Evolutionary conservation across 64 coral and sea anemone genomes (phyloP), one percentile per base, ranked within the genome.

Genomic region (Dendronephthya gigantea): DNA sequence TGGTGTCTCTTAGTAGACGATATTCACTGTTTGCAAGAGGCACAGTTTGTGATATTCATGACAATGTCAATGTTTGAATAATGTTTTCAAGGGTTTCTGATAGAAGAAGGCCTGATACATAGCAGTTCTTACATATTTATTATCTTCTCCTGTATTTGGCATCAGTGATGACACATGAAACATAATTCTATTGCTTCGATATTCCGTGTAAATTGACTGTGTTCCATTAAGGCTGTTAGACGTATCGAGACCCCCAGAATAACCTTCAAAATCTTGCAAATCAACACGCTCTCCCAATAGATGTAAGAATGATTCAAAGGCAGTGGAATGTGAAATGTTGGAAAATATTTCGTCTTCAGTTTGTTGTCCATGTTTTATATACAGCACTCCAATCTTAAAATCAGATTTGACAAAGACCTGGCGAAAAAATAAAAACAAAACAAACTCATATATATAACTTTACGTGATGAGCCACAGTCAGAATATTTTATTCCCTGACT

Each of bases 331-430:
- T 19, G 72, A 79, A 39, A 19, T 79, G 72, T 79, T 79, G 15
- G 72, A 79, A 79, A 79, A 79, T 79, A 79, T 79, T 36, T 79
- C 72, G 19, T 79, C 72, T 79, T 79, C 72, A 2, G 72, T 79
- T 79, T 79, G 2, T 39, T 79, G 72, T 36, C 72, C 72, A 34
- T 79, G 30, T 33, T 39, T 79, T 36, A 79, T 33, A 35, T 79
- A 79, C 72, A 79, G 9, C 32, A 79, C 72, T 79, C 72, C 72
- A 34, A 79, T 79, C 72, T 79, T 79, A 33, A 79, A 79, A 33
- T 34, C 28, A 79, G 72, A 5, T 29, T 79, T 79, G 2, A 79
- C 72, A 79, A 79, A 79, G 9, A 79, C 72, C 72, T 79, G 36
- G 36, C 13, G 29, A 29, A 4, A 31, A 75, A 34, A 79, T 29